Evolutionary conservation across 2,888 invertebrate species (phyloP).

Genomic region (Acleris holmiana): DNA sequence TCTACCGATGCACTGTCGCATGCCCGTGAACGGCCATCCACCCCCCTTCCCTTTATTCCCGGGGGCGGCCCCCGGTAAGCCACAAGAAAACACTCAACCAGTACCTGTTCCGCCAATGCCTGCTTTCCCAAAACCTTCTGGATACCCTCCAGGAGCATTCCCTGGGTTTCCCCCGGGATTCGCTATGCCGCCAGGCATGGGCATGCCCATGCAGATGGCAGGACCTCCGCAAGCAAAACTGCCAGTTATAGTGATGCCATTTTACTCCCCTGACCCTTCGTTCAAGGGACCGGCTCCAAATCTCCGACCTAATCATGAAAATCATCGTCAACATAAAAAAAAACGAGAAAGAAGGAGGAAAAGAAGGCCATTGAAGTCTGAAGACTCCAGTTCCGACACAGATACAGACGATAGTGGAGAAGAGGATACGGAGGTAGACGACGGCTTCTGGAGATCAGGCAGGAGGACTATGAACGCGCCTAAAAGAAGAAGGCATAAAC

Average conservation of each 20-base stretch:
- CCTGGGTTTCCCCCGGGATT: slow-evolving; percentile 35
- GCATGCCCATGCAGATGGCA: slow-evolving; percentile 43
- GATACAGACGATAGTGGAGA: slow-evolving; percentile 42
- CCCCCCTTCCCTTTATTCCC: slow-evolving; percentile 47
- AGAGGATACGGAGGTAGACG: slow-evolving; percentile 43
- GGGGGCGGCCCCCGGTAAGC: slow-evolving; percentile 47
- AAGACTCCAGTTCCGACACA: slow-evolving; percentile 35
- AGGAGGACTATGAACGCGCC: slow-evolving; percentile 45
- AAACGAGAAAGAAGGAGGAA: slow-evolving; percentile 36
- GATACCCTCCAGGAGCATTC: slow-evolving; percentile 37
- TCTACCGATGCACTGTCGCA: slow-evolving; percentile 71
- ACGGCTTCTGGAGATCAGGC: slow-evolving; percentile 54
- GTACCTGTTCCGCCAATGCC: slow-evolving; percentile 47
- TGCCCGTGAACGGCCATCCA: slow-evolving; percentile 39
- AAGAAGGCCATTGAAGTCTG: slow-evolving; percentile 40
- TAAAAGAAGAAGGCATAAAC: slow-evolving; percentile 43
- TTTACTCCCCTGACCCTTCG: slow-evolving; percentile 67
- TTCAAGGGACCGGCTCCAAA: slow-evolving; percentile 46
- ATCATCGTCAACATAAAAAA: slow-evolving; percentile 3
- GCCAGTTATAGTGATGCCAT: slow-evolving; percentile 78
- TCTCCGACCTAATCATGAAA: slow-evolving; percentile 1
- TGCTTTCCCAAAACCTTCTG: slow-evolving; percentile 36
- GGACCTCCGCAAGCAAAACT: slow-evolving; percentile 56
- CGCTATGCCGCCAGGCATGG: slow-evolving; percentile 32
- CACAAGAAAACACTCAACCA: slow-evolving; percentile 47